phyloP scores from a whole-genome alignment of 2,888 invertebrate species.

The Empis livida region DNA sequence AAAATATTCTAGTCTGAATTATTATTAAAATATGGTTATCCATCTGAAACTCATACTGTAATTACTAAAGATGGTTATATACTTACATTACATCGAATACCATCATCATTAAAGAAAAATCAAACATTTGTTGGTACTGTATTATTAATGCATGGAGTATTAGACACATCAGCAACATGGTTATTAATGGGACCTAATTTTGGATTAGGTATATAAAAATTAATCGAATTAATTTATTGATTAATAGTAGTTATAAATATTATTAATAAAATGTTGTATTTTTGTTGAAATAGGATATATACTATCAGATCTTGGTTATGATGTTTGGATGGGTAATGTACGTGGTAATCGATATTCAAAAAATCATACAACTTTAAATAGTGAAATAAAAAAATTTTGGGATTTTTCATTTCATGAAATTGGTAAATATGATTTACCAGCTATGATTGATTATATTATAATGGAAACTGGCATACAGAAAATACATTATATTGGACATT shows the following conservation, averaged over 20 bases:
- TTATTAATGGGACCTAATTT: conserved; percentile 56
- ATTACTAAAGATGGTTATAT: conserved; percentile 70
- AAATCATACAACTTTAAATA: conserved; percentile 30
- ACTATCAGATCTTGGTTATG: conserved; percentile 33
- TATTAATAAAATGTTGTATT: too few relatives aligned
- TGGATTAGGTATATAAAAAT: conserved; percentile 42
- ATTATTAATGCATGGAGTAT: conserved; percentile 57
- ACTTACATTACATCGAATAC: conserved; percentile 61
- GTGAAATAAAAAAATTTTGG: conserved; percentile 42
- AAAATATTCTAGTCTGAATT: conserved; percentile 38
- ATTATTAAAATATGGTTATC: conserved; percentile 50
- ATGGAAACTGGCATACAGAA: conserved; percentile 43
- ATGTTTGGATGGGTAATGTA: conserved; percentile 36
- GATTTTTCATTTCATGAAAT: conserved; percentile 60
- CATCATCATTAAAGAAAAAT: conserved; percentile 28
- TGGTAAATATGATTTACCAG: conserved; percentile 63
- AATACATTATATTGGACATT: conserved; percentile 70
- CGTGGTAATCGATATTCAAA: conserved; percentile 35
- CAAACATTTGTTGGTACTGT: conserved; percentile 40
- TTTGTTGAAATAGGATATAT: conserved; percentile 28
- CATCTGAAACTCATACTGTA: conserved; percentile 49
- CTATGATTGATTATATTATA: conserved; percentile 64
- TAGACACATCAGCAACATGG: conserved; percentile 62
- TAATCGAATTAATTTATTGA: not conserved
- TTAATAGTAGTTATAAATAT: too few relatives aligned